These are phyloP conservation scores for Megaustenia siamemsis DNA, from an alignment of 2,888 invertebrate species.

Conservation along the genomic window DNA sequence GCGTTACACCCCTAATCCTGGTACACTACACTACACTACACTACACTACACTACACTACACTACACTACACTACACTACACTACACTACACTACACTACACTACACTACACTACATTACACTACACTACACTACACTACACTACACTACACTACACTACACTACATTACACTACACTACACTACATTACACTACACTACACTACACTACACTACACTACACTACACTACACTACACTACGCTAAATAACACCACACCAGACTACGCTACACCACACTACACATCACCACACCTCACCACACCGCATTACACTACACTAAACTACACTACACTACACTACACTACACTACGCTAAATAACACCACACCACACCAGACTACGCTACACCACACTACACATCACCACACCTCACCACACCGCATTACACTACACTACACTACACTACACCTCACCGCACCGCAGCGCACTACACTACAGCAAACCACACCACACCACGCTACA, in stretches of 20 bases:
- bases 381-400: slow-evolving; percentile 30
- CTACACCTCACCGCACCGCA: too few relatives aligned
- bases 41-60: slow-evolving; percentile 16
- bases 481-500: slow-evolving; percentile 17
- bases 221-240: too few relatives aligned
- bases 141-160: slow-evolving; percentile 40
- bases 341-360: too few relatives aligned
- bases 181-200: slow-evolving; percentile 29
- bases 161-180: slow-evolving; percentile 24
- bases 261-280: slow-evolving; percentile 23
- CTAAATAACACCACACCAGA: neutral
- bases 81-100: slow-evolving; percentile 42
- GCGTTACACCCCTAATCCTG: too few relatives aligned
- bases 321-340: too few relatives aligned
- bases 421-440: slow-evolving; percentile 21
- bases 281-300: slow-evolving; percentile 27
- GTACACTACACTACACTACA: slow-evolving; percentile 14
- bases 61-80: slow-evolving; percentile 24
- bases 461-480: slow-evolving; percentile 33
- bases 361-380: slow-evolving; percentile 29
- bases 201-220: slow-evolving; percentile 15
- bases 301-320: too few relatives aligned
- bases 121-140: slow-evolving; percentile 41
- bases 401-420: slow-evolving; percentile 21
- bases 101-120: slow-evolving; percentile 39